Percentiles rank a stretch among this genome's conserved stretches.
phyloP scores from a whole-genome alignment of 2,888 invertebrate genomes.

The Blera fallax region DNA sequence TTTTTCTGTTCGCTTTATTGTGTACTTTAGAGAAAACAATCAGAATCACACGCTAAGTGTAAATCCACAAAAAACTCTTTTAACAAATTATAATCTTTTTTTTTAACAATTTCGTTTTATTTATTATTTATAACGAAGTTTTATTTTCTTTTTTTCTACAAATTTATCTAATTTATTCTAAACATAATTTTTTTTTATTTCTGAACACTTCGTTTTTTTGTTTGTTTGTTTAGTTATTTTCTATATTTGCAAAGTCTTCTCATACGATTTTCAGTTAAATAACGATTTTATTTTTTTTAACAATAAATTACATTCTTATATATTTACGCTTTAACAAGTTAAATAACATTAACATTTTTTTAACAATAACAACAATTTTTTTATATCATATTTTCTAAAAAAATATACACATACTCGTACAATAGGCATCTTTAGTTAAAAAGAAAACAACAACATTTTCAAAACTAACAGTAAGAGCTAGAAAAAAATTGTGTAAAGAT shows the following conservation, averaged over 20 bases:
- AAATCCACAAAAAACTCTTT: conserved; percentile 33
- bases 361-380: conserved; percentile 56
- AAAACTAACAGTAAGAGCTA: conserved; percentile 53
- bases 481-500: conserved; percentile 26
- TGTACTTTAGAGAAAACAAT: conserved; percentile 42
- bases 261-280: conserved; percentile 8
- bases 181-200: conserved; percentile 27
- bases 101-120: conserved; percentile 55
- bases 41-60: background rate
- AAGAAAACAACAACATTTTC: conserved; percentile 57
- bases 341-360: conserved; percentile 53
- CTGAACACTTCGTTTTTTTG: conserved; percentile 56
- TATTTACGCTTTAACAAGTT: conserved; percentile 40
- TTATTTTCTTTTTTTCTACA: conserved; percentile 26
- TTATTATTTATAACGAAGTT: conserved; percentile 51
- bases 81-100: conserved; percentile 16
- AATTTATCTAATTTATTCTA: conserved; percentile 41
- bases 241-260: conserved; percentile 58
- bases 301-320: conserved; percentile 31
- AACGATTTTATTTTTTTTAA: conserved; percentile 13
- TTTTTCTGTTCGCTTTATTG: conserved; percentile 40
- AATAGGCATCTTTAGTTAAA: conserved; percentile 18
- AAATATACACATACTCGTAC: background rate
- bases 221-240: conserved; percentile 31
- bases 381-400: conserved; percentile 37